A percentile compares a stretch with the other conserved stretches of the same genome.
Conservation (phyloP, 2,113 vertebrate genomes). For the Amphiprion percula region DNA sequence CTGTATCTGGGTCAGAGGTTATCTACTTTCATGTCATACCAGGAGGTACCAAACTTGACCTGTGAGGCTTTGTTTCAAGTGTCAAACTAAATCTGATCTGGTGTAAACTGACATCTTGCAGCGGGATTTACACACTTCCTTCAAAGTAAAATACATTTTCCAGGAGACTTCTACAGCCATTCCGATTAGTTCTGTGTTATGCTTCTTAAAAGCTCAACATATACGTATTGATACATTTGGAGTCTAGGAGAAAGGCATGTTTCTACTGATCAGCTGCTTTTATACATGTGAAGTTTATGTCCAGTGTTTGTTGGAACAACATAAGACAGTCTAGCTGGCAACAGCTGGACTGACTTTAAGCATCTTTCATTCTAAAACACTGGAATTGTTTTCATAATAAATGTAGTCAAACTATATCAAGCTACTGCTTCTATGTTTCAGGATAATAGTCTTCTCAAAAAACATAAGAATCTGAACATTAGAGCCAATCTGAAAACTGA, state of each 20-base stretch:
- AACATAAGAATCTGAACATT: no score
- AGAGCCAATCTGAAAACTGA: no score
- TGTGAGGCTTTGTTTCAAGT: conserved; percentile 38
- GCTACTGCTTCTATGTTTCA: no score
- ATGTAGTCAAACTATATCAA: no score
- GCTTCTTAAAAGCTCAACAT: conserved; percentile 2
- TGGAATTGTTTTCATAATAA: no score
- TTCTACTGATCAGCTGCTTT: not conserved
- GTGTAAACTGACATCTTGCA: conserved; percentile 31
- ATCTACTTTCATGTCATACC: conserved; percentile 30
- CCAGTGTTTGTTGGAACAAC: not conserved
- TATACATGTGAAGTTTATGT: not conserved
- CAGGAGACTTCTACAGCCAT: not conserved
- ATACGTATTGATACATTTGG: not conserved
- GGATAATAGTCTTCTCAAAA: no score
- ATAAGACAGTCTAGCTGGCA: not conserved
- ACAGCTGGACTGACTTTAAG: no score
- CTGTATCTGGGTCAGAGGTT: conserved; percentile 26
- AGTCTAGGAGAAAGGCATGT: not conserved
- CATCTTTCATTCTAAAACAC: no score
- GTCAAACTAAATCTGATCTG: conserved; percentile 35
- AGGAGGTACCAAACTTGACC: conserved; percentile 28
- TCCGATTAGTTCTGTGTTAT: conserved; percentile 1
- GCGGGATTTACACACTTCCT: conserved; percentile 6
- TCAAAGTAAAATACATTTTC: not conserved